Evolutionary conservation across 2,113 vertebrate species (phyloP), one percentile per base, ranked within the genome.

Genomic region (Salvelinus fontinalis): DNA sequence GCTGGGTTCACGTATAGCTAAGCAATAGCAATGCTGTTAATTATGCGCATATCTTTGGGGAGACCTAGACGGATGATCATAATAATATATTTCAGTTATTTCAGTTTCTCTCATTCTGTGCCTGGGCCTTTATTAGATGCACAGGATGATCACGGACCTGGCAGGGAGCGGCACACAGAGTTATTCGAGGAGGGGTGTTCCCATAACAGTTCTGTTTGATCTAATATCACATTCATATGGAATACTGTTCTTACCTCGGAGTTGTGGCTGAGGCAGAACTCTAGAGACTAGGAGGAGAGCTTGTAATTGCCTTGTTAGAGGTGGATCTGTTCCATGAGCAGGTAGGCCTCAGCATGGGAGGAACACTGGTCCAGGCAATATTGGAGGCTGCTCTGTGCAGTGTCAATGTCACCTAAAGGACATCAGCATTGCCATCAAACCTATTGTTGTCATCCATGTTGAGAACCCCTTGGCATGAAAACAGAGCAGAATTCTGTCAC

Each of bases 291-390:
- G 80, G 94, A 95, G 83, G 95, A 97, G 0, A 95, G 83, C 8
- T 93, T 93, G 86, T 93, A 89, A 85, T 95, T 97, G 75, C 95
- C 95, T 81, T 98, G 97, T 81, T 93, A 90, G 79, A 98, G 90
- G 85, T 97, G 94, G 66, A 99, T 96, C 86, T 98, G 97, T 29
- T 97, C 96, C 96, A 99, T 96, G 14, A 99, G 90, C 74, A 99
- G 95, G 82, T 97, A 97, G 70, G 96, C 95, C 51, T 98, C 97
- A 13, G 96, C 94, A 16, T 95, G 94, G 39, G 96, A 95, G 7
- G 97, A 96, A 85, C 88, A 95, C 80, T 92, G 95, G 74, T 98
- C 95, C 67, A 99, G 89, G 85, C 95, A 99, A 26, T 93, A 95
- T 49, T 89, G 93, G 5, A 99, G 88, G 75, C 93, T 94, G 82